Conservation (phyloP, 92 coral and sea anemone species). For the Parazoanthus swiftii region DNA sequence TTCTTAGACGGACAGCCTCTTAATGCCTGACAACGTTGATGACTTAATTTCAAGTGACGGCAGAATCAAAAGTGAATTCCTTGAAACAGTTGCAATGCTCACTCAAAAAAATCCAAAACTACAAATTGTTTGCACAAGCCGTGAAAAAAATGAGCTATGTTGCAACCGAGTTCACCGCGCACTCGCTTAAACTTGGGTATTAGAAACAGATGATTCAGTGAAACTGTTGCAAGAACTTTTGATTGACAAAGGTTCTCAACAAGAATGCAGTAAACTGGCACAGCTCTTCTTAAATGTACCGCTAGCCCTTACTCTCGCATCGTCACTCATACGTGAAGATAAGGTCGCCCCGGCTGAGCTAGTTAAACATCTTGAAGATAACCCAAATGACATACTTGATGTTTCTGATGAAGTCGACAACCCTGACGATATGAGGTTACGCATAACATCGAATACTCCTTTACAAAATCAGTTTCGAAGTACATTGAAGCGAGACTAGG, state of each 20-base stretch:
- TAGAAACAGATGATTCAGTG: no score
- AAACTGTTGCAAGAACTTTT: no score
- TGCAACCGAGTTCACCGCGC: background rate
- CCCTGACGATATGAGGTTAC: constrained; percentile 15
- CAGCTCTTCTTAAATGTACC: no score
- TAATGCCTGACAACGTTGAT: constrained; percentile 25
- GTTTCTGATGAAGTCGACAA: background rate
- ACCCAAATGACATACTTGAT: background rate
- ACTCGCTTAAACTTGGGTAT: background rate
- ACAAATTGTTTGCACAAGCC: no score
- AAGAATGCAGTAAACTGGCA: no score
- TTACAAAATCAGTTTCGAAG: background rate
- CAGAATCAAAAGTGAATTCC: background rate
- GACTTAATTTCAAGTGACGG: constrained; percentile 1
- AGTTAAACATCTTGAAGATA: background rate
- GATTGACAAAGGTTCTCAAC: no score
- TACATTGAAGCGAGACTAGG: no score
- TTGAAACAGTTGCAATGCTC: background rate
- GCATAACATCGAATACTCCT: background rate
- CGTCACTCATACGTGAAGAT: no score
- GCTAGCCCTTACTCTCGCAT: no score
- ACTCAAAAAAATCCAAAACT: constrained; percentile 1
- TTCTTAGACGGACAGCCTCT: no score
- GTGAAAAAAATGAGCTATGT: background rate
- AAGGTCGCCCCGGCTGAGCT: background rate